Percentiles rank a stretch among this genome's conserved stretches.
These are phyloP conservation scores for Tethea ocularis DNA, from an alignment of 2,888 invertebrate species.

Conservation along the genomic window DNA sequence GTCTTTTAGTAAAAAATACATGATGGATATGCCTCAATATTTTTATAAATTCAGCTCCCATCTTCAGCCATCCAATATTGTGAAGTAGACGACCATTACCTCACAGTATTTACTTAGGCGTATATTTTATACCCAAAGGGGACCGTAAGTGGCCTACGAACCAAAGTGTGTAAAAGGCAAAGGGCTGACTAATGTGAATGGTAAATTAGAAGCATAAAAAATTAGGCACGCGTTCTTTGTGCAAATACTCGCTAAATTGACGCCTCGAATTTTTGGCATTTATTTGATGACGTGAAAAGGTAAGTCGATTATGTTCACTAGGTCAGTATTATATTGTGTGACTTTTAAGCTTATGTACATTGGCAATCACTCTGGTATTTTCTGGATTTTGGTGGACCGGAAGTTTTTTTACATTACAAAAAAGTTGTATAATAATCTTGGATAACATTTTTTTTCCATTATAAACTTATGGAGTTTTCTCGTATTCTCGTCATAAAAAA, in stretches of 20 bases:
- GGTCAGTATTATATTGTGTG: background rate
- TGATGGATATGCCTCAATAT: background rate
- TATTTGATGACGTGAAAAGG: background rate
- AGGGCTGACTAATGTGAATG: background rate
- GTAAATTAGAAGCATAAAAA: constrained; percentile 2
- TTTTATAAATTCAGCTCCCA: background rate
- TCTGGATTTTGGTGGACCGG: no score
- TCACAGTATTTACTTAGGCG: constrained; percentile 1
- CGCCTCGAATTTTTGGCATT: no score
- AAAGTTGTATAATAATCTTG: no score
- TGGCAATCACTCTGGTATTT: no score
- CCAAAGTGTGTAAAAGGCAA: background rate
- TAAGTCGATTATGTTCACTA: background rate
- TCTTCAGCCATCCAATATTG: background rate
- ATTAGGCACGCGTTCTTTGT: background rate
- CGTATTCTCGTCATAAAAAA: no score
- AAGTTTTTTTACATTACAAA: no score
- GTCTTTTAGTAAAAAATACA: no score
- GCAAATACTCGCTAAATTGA: background rate
- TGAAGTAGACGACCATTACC: background rate
- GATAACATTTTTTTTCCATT: no score
- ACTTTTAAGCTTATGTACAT: no score
- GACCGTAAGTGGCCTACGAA: background rate
- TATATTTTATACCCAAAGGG: background rate
- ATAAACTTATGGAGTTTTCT: no score